Base-by-base conservation (phyloP, 2,113 vertebrate genomes). In the Bostrychus sinensis region DNA sequence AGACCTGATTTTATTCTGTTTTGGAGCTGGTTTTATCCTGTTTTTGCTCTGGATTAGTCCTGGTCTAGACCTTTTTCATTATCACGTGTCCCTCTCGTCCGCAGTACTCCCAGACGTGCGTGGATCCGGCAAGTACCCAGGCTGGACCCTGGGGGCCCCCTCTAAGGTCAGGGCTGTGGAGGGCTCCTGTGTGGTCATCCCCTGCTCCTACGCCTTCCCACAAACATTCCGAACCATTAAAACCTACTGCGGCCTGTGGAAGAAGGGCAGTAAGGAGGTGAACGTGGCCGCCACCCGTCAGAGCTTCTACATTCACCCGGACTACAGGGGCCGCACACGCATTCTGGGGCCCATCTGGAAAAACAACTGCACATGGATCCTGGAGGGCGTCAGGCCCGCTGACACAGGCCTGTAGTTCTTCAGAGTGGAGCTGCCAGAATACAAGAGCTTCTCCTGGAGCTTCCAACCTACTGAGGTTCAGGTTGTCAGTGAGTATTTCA, bases 361-460 rank as follows among this genome's bases (percentile, higher is more conserved):
- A 10, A 0, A 0, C 5, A 64, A 68, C 43, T 78, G 79, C 50
- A 57, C 50, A 16, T 42, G 67, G 66, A 4, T 60, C 32, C 30
- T 77, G 45, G 13, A 59, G 9, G 9, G 14, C 0, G 39, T 73
- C 17, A 20, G 46, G 17, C 32, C 0, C 10, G 46, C 17, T 1
- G 59, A 74, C 28, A 14, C 28, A 0, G 62, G 60, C 10, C 67
- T 23, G 7, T 78, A 68, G 62, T 17, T 63, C 70, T 74, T 81
- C 51, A 66, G 45, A 26, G 42, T 55, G 19, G 41, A 66, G 38
- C 50, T 73, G 10, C 53, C 41, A 1, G 6, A 34, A 22, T 37
- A 36, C 56, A 57, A 23, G 25, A 39, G 19, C 11, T 61, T 11
- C 60, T 30, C 56, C n/a, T 69, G 0, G 7, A 0, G 63, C 72